A percentile compares a stretch with the other conserved stretches of the same genome.
Conservation (phyloP, 2,113 vertebrate species). For the Atrichornis clamosus region DNA sequence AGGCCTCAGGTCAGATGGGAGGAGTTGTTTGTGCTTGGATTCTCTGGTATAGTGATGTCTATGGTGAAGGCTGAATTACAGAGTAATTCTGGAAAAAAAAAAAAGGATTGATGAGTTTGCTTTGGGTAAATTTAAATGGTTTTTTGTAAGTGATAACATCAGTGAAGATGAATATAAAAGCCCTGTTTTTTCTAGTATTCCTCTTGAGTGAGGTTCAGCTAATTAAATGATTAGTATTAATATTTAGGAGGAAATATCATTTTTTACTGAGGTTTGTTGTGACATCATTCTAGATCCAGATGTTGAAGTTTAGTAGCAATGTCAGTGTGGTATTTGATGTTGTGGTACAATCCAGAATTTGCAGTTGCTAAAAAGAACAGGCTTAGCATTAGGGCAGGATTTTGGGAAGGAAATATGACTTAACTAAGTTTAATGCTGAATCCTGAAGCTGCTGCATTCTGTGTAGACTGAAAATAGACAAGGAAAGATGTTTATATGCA, state of each 20-base stretch:
- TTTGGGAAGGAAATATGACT: not conserved
- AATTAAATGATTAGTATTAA: not conserved
- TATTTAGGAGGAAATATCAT: not conserved
- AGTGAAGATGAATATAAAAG: not conserved
- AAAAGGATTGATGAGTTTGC: not conserved
- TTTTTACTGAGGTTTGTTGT: not conserved
- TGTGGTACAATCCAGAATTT: not conserved
- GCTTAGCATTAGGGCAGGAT: not conserved
- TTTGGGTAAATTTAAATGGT: not conserved
- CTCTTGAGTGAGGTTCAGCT: not conserved
- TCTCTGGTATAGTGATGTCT: not conserved
- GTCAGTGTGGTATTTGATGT: not conserved
- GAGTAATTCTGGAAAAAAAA: not conserved
- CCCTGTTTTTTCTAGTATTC: not conserved
- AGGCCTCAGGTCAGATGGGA: not conserved
- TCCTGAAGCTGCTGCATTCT: not conserved
- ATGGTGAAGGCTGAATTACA: not conserved
- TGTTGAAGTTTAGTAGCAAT: not conserved
- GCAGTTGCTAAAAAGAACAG: not conserved
- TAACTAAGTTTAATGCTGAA: not conserved
- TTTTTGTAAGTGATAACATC: not conserved
- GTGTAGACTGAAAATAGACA: not conserved
- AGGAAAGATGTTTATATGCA: no score
- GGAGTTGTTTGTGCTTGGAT: not conserved
- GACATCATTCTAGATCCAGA: not conserved